phyloP scores from a whole-genome alignment of 2,888 invertebrate genomes.

The Orthosia gracilis region DNA sequence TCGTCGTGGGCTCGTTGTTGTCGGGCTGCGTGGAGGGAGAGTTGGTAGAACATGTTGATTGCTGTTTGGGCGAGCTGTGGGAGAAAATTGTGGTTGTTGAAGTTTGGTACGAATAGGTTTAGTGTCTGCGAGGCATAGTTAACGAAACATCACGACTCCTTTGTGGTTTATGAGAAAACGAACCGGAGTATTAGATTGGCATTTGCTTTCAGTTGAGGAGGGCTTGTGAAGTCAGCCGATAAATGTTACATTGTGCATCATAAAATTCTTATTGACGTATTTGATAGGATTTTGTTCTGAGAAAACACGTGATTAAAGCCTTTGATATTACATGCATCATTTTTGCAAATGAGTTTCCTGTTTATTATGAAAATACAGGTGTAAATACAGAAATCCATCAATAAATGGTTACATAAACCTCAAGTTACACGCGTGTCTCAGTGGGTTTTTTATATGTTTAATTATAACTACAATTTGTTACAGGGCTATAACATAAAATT shows the following conservation, averaged over 20 bases:
- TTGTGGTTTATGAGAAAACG: no score
- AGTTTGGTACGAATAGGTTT: background rate
- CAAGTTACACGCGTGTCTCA: background rate
- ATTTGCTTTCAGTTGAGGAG: background rate
- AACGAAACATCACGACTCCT: no score
- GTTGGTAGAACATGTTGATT: conserved; percentile 84
- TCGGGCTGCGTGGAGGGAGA: conserved; percentile 85
- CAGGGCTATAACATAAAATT: background rate
- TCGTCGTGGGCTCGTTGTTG: conserved; percentile 87
- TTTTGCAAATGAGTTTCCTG: conserved; percentile 16
- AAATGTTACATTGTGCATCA: background rate
- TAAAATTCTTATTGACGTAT: no score
- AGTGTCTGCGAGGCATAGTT: no score
- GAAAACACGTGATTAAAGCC: background rate
- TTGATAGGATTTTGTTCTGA: no score
- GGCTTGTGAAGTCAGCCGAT: background rate
- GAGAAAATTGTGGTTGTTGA: background rate
- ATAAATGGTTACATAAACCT: background rate
- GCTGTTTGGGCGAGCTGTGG: conserved; percentile 86
- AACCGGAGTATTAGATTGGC: no score
- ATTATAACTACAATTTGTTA: background rate
- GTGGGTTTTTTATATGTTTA: background rate
- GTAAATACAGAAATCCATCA: background rate
- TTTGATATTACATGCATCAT: background rate
- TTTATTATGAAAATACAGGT: conserved; percentile 6